A percentile compares a stretch with the other conserved stretches of the same genome.
Evolutionary conservation across 53 echinoderm and acorn worm genomes (phyloP).

Genomic region (Temnopleurus reevesii): DNA sequence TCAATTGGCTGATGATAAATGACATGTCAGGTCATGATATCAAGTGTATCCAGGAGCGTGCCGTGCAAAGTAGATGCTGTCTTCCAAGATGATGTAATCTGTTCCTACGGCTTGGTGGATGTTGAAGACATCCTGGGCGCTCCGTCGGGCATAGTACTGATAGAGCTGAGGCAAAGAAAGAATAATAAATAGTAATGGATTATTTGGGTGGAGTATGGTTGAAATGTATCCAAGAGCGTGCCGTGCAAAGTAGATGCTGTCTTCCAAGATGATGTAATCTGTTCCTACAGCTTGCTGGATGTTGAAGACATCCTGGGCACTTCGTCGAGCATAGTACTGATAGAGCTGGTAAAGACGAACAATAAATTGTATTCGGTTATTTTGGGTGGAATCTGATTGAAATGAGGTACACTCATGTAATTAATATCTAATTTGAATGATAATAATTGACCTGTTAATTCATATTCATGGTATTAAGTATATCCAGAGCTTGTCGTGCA

Average conservation of each 20-base stretch:
- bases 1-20: too few species aligned
- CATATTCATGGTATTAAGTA: too few species aligned
- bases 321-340: slow-evolving; percentile 82
- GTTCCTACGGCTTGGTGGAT: slow-evolving; percentile 80
- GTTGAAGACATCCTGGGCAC: slow-evolving; percentile 75
- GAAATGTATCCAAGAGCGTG: too few species aligned
- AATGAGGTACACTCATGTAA: too few species aligned
- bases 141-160: slow-evolving; percentile 82
- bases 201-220: too few species aligned
- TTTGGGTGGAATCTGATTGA: not conserved
- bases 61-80: slow-evolving; percentile 93
- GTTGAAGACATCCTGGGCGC: slow-evolving; percentile 75
- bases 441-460: too few species aligned
- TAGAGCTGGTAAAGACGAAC: slow-evolving; percentile 64
- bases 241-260: slow-evolving; percentile 90
- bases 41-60: slow-evolving; percentile 81
- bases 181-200: too few species aligned
- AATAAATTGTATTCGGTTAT: not conserved
- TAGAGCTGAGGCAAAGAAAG: slow-evolving; percentile 67
- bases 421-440: too few species aligned
- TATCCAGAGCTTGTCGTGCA: too few species aligned
- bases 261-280: slow-evolving; percentile 89
- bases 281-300: slow-evolving; percentile 80
- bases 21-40: slow-evolving; percentile 91
- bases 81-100: slow-evolving; percentile 89